Base-by-base conservation (phyloP, 2,888 invertebrate species). In the Helicoverpa assulta region DNA sequence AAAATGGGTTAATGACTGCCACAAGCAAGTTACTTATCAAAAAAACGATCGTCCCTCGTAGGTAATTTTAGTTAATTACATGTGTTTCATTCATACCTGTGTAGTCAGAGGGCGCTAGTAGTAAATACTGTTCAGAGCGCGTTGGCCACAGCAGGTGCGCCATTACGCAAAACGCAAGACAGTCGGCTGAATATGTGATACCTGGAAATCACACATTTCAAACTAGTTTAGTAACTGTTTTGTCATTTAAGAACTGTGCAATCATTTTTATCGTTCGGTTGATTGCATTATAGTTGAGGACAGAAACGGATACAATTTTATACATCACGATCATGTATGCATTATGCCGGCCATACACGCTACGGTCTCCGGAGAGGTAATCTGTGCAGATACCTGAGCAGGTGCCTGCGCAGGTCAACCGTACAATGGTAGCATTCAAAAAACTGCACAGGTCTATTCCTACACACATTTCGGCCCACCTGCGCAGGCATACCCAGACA, bases 101-200 rank as follows among this genome's bases (percentile, higher is more conserved):
- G 86, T 97, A 97, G 71, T 97, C 97, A 68, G 97, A 96, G 53
- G 97, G 97, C 47, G 98, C 97, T 47, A 98, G 95, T 67, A 99
- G 95, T 88, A 99, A 97, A 95, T 99, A 99, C 91, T 99, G 98
- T 84, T 99, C 98, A 50, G 98, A 98, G 64, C 99, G 96, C 63
- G 98, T 98, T 51, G 99, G 99, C 99, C 99, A 99, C 75, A 99
- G 95, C 76, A 99, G 95, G 90, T 99, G 99, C 0, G 99, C 98
- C 98, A 99, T 98, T 50, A 99, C 98, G 85, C 98, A 98, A 91
- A 98, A 99, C 0, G 99, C 99, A 85, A 99, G 96, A 91, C 99
- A 98, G 90, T 99, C 99, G 0, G 99, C 99, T 1, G 99, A 98
- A 90, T 99, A 99, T 26, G 98, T 99, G 87, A 99, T 99, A 87